Evolutionary conservation across 2,888 invertebrate genomes (phyloP), one percentile per base, ranked within the genome.

Genomic region (Calameuta filiformis): DNA sequence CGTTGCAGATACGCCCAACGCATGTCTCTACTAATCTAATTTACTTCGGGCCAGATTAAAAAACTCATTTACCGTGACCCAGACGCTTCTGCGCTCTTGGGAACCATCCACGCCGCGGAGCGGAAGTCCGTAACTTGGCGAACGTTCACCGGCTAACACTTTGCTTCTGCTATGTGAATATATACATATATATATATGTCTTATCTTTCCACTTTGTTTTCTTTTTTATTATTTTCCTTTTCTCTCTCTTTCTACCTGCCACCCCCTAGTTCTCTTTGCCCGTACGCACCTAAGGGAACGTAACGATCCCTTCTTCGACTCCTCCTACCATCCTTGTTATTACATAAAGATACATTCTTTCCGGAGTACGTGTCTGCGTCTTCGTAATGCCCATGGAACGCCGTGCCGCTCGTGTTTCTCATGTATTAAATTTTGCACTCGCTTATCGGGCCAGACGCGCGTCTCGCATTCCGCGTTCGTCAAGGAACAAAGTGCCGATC

Each of bases 21-120:
- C 84, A 83, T 84, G 86, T 87, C 86, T 86, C 83, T 80, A 83
- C 85, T 87, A 86, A 87, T 87, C 87, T 87, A 87, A 87, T 87
- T 87, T 86, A 87, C 86, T 86, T 81, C 83, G 82, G 83, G 81
- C 75, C 81, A 86, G 87, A 87, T 87, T 87, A 87, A 86, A 86
- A 86, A 84, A 83, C 85, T 87, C 87, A 85, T 87, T 87, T 84
- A 87, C 86, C 85, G 84, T 84, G 85, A 86, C 83, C 82, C 79
- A 81, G 79, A 81, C 77, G 77, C 71, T 75, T 76, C 79, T 35
- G 12, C 74, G 34, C 30, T 35, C 74, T 74, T 81, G 83, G 81
- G 81, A 83, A 83, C 79, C 77, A 69, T 79, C 79, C 79, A 75
- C 69, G 81, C 37, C 76, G 33, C 71, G 11, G 75, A 82, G 71